Evolutionary conservation across 2,888 invertebrate genomes (phyloP).

Genomic region (Hypercompe scribonia): DNA sequence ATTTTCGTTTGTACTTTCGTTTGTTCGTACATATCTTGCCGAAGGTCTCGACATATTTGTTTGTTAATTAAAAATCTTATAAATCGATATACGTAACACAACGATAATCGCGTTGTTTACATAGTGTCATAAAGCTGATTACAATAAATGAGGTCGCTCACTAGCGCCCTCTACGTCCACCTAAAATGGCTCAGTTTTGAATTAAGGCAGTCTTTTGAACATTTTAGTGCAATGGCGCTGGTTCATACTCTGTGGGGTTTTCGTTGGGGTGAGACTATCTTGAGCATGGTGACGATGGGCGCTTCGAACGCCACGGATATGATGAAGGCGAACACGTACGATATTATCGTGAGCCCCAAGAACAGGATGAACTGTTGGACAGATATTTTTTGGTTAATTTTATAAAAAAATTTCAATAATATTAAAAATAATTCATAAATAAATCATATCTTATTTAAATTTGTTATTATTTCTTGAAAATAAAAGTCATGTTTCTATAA

Average conservation of each 20-base stretch:
- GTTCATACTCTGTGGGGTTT: conserved; percentile 77
- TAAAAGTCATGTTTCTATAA: no score
- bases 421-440: no score
- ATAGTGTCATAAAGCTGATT: conserved; percentile 13
- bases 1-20: no score
- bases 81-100: no score
- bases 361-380: conserved; percentile 90
- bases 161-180: conserved; percentile 18
- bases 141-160: conserved; percentile 8
- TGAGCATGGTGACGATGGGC: conserved; percentile 93
- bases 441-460: no score
- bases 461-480: no score
- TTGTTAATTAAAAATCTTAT: no score
- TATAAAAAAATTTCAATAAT: neutral
- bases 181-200: conserved; percentile 30
- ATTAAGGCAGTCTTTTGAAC: conserved; percentile 39
- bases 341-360: conserved; percentile 93
- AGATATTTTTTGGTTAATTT: conserved; percentile 8
- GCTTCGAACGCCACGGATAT: conserved; percentile 94
- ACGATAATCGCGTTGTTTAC: neutral
- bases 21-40: no score
- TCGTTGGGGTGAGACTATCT: conserved; percentile 88
- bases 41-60: no score
- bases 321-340: conserved; percentile 91
- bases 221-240: conserved; percentile 13